Base-by-base conservation (phyloP, 1,140 invertebrate species). In the Heterodera carotae region DNA sequence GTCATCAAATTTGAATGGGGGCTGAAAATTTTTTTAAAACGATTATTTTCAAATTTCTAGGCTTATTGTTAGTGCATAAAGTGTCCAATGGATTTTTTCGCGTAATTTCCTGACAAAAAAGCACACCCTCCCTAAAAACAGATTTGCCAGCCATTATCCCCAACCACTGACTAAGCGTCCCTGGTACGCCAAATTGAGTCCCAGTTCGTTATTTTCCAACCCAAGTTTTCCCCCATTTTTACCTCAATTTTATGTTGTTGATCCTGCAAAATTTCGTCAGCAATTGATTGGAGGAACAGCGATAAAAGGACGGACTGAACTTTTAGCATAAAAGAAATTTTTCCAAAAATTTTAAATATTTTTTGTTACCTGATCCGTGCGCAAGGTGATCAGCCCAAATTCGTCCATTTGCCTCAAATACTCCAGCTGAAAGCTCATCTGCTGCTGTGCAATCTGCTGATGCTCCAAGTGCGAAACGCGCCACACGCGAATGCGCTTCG, bases 201-300 rank as follows among this genome's bases (percentile, higher is more conserved):
- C n/a, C n/a, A n/a, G n/a, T n/a, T n/a, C n/a, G n/a, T n/a, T n/a
- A n/a, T n/a, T n/a, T n/a, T n/a, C n/a, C n/a, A n/a, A n/a, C n/a
- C n/a, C n/a, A n/a, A n/a, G n/a, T n/a, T n/a, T n/a, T n/a, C n/a
- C n/a, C n/a, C n/a, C n/a, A n/a, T n/a, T n/a, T n/a, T n/a, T n/a
- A 29, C 29, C 22, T 31, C 62, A 66, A 10, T 29, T 12, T 43
- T 48, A 39, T 75, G 29, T 56, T 77, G 74, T 64, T 53, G 56
- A 69, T 83, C 74, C 75, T 69, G 80, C 18, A 83, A 66, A 68
- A 83, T 83, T 77, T 83, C 82, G 62, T 59, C 75, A 6, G 81
- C 82, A 56, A 83, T 83, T 29, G 79, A 84, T 76, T 83, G 82
- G 25, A 83, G 76, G 53, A 84, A 83, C n/a, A 83, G 56, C 22